Percentiles rank a stretch among this genome's conserved stretches.
phyloP scores from a whole-genome alignment of 2,888 invertebrate species.

The Andricus curvator region DNA sequence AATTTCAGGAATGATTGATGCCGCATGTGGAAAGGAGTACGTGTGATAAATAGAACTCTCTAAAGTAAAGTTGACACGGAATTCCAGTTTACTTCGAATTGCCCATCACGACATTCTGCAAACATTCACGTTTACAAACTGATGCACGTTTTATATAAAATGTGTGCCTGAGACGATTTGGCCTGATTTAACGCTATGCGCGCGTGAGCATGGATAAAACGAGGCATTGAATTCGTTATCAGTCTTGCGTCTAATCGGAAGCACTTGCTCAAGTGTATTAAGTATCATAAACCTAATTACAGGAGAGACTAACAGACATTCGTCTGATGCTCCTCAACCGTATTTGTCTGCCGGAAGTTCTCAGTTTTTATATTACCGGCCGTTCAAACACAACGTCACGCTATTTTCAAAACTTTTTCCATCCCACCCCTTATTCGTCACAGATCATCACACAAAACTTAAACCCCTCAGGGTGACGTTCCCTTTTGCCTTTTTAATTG shows the following conservation, averaged over 20 bases:
- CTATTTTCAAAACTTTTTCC: no score
- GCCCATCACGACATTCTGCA: neutral
- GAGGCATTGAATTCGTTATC: constrained; percentile 33
- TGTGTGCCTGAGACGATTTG: constrained; percentile 29
- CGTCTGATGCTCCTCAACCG: constrained; percentile 17
- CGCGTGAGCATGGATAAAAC: constrained; percentile 34
- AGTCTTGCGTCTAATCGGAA: constrained; percentile 37
- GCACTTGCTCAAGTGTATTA: constrained; percentile 36
- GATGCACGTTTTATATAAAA: neutral
- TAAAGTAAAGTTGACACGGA: constrained; percentile 1
- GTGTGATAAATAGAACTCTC: neutral
- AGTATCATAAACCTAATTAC: constrained; percentile 33
- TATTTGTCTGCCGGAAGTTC: constrained; percentile 20
- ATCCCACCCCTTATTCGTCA: no score
- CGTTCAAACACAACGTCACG: no score
- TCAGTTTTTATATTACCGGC: neutral
- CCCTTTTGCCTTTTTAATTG: no score
- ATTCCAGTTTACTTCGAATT: constrained; percentile 3
- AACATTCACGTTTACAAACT: constrained; percentile 9
- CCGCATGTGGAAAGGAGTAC: neutral
- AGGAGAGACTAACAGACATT: constrained; percentile 28
- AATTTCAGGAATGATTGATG: neutral
- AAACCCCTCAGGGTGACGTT: no score
- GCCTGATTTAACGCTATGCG: constrained; percentile 35
- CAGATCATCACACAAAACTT: no score